Base-by-base conservation (phyloP, 1,140 invertebrate species). In the Drosophila elegans region DNA sequence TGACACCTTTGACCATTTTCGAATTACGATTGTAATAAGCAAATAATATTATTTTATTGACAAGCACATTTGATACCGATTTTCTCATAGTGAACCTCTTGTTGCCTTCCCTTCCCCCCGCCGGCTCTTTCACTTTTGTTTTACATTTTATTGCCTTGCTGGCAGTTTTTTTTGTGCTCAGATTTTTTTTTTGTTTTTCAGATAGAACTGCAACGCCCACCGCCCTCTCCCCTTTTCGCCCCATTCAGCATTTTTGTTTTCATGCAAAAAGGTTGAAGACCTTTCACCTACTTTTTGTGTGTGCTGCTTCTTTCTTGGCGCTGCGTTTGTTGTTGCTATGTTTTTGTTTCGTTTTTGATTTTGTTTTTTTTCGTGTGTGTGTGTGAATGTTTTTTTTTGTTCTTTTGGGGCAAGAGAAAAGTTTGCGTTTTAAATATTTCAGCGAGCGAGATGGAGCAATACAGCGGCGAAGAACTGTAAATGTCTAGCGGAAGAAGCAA, bases 261-360 rank as follows among this genome's bases (percentile, higher is more conserved):
- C 83, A 88, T 89, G 84, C 84, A 80, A 80, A 88, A 88, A 88
- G 84, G 84, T 88, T 88, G 76, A 88, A 88, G 84, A 88, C 84
- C 84, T 88, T 88, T 88, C 84, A 88, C 84, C 84, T 89, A 88
- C 84, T 88, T 88, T 89, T 89, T 78, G 49, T 54, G 68, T 75
- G 56, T 48, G 53, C 60, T 74, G 38, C 38, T 55, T 61, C 39
- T 60, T 54, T 55, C 38, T 16, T 49, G 48, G 59, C 45, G 41
- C 44, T 49, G 21, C 63, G 44, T 16, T 29, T 53, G 44, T 67
- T 80, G 60, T 71, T 78, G 51, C 54, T 69, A 34, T 32, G 29
- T 59, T 59, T 52, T 64, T 75, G 48, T 53, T 74, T 34, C 42
- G 46, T 69, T 71, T 64, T 55, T 42, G 56, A 67, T 44, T 69